A percentile compares a stretch with the other conserved stretches of the same genome.
phyloP scores from a whole-genome alignment of 92 coral and sea anemone species.

The Virgularia gustaviana region DNA sequence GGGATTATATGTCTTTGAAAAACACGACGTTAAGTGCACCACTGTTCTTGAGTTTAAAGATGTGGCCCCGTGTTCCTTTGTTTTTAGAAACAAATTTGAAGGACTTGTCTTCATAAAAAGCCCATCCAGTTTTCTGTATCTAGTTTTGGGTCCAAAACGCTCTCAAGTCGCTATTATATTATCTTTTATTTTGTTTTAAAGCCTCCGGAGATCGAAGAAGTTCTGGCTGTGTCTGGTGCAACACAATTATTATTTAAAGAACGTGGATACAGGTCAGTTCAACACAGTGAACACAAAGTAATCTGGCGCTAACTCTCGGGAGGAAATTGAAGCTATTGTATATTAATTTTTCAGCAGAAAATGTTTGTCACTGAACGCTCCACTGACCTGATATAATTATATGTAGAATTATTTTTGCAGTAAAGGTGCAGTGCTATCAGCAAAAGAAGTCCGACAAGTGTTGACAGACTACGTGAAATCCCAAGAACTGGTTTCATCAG shows the following conservation, averaged over 20 bases:
- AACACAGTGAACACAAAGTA: too few species aligned
- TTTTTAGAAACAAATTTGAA: too few species aligned
- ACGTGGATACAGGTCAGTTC: conserved; percentile 68
- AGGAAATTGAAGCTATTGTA: too few species aligned
- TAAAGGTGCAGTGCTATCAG: conserved; percentile 64
- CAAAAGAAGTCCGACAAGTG: conserved; percentile 60
- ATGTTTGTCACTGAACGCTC: too few species aligned
- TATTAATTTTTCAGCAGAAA: too few species aligned
- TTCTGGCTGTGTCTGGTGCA: conserved; percentile 84
- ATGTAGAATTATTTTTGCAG: conserved; percentile 45
- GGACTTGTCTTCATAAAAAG: not conserved
- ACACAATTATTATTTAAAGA: conserved; percentile 58
- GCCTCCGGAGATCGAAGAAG: conserved; percentile 87
- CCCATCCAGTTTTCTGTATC: conserved; percentile 11
- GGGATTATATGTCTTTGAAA: too few species aligned
- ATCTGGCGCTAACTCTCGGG: too few species aligned
- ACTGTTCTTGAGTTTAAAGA: too few species aligned
- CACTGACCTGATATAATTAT: too few species aligned
- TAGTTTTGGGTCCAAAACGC: not conserved
- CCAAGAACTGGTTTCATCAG: conserved; percentile 64
- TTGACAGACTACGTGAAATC: conserved; percentile 72
- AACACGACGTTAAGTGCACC: too few species aligned
- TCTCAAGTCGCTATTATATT: not conserved
- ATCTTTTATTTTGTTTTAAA: conserved; percentile 16
- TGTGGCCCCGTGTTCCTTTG: too few species aligned